Conservation (phyloP, 2,888 invertebrate species). For the Trimorus sp. region DNA sequence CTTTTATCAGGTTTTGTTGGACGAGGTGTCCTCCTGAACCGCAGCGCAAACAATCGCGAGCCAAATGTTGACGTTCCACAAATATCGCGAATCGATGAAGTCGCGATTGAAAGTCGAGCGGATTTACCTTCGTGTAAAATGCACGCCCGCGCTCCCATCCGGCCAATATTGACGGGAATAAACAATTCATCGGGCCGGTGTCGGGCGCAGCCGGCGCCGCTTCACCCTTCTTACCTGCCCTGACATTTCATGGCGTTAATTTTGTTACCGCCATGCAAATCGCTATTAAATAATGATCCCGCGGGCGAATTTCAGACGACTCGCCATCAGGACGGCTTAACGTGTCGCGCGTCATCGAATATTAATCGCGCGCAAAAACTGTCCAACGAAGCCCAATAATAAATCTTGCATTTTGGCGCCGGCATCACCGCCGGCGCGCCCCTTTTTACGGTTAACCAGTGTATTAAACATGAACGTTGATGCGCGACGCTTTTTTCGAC, state of each 20-base stretch:
- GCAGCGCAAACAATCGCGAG: constrained; percentile 29
- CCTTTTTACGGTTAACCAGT: too few relatives aligned
- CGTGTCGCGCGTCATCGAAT: constrained; percentile 23
- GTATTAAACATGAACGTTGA: too few relatives aligned
- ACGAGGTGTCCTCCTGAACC: constrained; percentile 3
- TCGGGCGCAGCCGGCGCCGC: neutral
- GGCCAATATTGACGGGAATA: constrained; percentile 49
- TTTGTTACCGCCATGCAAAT: constrained; percentile 52
- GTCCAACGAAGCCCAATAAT: neutral
- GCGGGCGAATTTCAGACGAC: constrained; percentile 26
- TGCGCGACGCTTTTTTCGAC: too few relatives aligned
- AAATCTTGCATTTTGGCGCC: neutral
- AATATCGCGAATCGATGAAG: constrained; percentile 43
- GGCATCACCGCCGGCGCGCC: too few relatives aligned
- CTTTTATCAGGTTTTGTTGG: neutral
- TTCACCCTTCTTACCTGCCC: constrained; percentile 1
- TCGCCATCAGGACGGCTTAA: constrained; percentile 16
- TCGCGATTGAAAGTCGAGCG: constrained; percentile 36
- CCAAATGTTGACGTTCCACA: constrained; percentile 38
- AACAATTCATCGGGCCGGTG: constrained; percentile 35
- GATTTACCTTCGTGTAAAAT: constrained; percentile 36
- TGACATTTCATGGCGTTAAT: constrained; percentile 50
- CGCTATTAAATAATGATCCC: constrained; percentile 41
- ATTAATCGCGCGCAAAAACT: constrained; percentile 24
- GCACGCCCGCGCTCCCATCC: constrained; percentile 20